A percentile compares a stretch with the other conserved stretches of the same genome.
These are phyloP conservation scores for Pemphredon lugubris DNA, from an alignment of 2,888 invertebrate species.

Conservation along the genomic window DNA sequence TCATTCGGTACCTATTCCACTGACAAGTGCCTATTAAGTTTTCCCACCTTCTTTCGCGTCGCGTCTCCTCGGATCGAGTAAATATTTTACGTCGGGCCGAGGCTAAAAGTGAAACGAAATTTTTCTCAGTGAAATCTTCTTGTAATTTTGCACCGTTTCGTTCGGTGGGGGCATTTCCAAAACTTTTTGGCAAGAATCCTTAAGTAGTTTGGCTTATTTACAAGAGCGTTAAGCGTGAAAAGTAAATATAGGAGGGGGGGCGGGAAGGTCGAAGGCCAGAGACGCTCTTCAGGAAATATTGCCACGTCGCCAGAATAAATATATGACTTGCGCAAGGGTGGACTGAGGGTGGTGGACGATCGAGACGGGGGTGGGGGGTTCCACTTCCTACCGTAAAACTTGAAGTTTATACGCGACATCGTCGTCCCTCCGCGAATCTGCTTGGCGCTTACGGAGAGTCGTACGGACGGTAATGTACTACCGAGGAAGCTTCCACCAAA, in stretches of 20 bases:
- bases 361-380: too few species aligned
- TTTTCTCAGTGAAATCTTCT: too few species aligned
- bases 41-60: too few species aligned
- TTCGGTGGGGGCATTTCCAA: neutral
- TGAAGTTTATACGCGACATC: constrained; percentile 29
- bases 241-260: constrained; percentile 6
- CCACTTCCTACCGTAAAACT: constrained; percentile 10
- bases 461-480: neutral
- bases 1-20: too few species aligned
- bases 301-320: constrained; percentile 29
- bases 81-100: neutral
- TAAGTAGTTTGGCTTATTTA: constrained; percentile 39
- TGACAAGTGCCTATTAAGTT: too few species aligned
- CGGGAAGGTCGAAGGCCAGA: constrained; percentile 3
- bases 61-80: too few species aligned
- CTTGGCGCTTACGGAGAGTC: neutral
- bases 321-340: constrained; percentile 5
- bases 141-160: too few species aligned
- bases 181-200: constrained; percentile 40
- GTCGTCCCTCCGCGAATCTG: neutral
- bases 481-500: neutral
- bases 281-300: constrained; percentile 25
- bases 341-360: constrained; percentile 16
- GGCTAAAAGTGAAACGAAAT: too few species aligned
- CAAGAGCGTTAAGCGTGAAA: constrained; percentile 35